Percentiles rank a stretch among this genome's conserved stretches.
phyloP scores from a whole-genome alignment of 1,140 invertebrate species.

The Delia radicum region DNA sequence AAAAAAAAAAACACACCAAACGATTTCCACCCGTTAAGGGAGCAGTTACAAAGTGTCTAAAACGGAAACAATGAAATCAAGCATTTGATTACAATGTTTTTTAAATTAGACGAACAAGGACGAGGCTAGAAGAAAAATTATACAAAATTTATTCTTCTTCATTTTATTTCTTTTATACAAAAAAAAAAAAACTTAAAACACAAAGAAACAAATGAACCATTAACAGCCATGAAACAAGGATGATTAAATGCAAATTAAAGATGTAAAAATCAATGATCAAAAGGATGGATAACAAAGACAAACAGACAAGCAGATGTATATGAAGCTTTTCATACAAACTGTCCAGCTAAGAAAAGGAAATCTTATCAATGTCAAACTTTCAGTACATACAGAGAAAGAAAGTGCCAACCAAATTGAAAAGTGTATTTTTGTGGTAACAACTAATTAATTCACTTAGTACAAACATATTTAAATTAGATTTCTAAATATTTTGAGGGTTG shows the following conservation, averaged over 20 bases:
- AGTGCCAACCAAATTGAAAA: no score
- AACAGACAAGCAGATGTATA: no score
- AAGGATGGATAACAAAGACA: background rate
- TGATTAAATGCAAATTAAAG: constrained; percentile 22
- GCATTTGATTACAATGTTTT: constrained; percentile 1
- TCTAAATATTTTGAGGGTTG: no score
- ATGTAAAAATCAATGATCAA: constrained; percentile 7
- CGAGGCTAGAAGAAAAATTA: background rate
- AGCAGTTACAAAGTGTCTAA: background rate
- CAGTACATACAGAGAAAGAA: no score
- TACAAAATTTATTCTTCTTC: background rate
- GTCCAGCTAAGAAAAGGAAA: no score
- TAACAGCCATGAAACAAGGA: constrained; percentile 14
- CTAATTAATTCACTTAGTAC: no score
- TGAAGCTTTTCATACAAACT: no score
- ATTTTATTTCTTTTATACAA: background rate
- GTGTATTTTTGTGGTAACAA: no score
- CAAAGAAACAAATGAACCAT: constrained; percentile 16
- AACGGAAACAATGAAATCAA: background rate
- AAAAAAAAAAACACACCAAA: background rate
- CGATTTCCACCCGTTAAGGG: background rate
- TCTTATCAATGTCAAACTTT: no score
- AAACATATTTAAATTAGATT: no score
- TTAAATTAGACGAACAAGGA: background rate
- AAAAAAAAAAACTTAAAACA: background rate